A percentile compares a stretch with the other conserved stretches of the same genome.
These are phyloP conservation scores for Nylanderia fulva DNA, from an alignment of 1,140 invertebrate species.

Conservation along the genomic window DNA sequence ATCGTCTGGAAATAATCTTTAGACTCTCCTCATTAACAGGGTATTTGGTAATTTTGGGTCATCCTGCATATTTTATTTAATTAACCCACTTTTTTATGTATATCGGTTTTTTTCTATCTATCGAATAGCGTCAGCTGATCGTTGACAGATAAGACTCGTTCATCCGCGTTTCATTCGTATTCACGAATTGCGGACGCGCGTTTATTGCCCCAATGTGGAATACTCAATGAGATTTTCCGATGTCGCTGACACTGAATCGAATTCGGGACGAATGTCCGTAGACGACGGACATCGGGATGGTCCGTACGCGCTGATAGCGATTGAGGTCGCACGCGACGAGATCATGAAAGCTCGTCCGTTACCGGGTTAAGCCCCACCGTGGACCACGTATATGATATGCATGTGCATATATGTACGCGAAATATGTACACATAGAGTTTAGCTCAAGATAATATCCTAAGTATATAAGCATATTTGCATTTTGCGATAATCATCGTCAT, in stretches of 20 bases:
- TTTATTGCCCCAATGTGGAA: slow-evolving; percentile 45
- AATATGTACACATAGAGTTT: slow-evolving; percentile 11
- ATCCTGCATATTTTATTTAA: too few relatives aligned
- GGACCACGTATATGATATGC: background rate
- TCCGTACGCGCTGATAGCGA: slow-evolving; percentile 63
- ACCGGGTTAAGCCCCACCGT: slow-evolving; percentile 62
- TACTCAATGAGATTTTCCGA: slow-evolving; percentile 65
- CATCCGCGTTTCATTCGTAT: slow-evolving; percentile 15
- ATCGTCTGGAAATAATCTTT: too few relatives aligned
- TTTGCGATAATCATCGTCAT: too few relatives aligned
- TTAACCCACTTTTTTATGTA: too few relatives aligned
- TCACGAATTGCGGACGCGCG: slow-evolving; percentile 30
- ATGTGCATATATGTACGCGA: background rate
- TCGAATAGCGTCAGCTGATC: slow-evolving; percentile 1
- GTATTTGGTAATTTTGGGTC: too few relatives aligned
- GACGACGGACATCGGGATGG: slow-evolving; percentile 46
- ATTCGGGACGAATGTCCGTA: slow-evolving; percentile 60
- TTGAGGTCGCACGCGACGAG: slow-evolving; percentile 67
- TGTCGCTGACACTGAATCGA: slow-evolving; percentile 52
- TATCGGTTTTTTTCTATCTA: background rate
- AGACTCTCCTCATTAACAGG: too few relatives aligned
- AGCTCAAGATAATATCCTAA: background rate
- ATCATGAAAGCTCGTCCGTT: slow-evolving; percentile 71
- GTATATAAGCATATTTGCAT: too few relatives aligned
- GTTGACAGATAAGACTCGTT: background rate